Evolutionary conservation across 2,797 vertebrate species (phyloP).

Genomic region (Melanotaenia pygmaea): DNA sequence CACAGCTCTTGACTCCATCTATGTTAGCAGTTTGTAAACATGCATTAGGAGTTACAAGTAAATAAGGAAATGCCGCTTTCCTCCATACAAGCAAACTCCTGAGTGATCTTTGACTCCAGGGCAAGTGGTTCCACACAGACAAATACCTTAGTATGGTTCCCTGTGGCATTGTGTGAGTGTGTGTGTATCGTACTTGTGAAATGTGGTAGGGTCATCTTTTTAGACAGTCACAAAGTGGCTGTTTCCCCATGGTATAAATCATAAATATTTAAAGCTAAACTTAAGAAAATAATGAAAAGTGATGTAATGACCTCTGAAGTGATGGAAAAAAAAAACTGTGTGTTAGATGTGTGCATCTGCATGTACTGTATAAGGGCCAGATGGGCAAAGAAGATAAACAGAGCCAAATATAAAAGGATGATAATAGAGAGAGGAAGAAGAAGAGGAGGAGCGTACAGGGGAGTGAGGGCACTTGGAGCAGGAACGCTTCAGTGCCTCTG

Average conservation of each 20-base stretch:
- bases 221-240: neutral
- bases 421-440: slow-evolving; percentile 32
- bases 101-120: slow-evolving; percentile 57
- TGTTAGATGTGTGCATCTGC: slow-evolving; percentile 22
- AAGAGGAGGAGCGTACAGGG: slow-evolving; percentile 36
- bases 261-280: slow-evolving; percentile 5
- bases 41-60: slow-evolving; percentile 43
- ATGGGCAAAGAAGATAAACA: slow-evolving; percentile 54
- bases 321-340: slow-evolving; percentile 1
- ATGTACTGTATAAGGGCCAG: slow-evolving; percentile 35
- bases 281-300: neutral
- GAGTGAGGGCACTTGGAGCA: slow-evolving; percentile 70
- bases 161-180: slow-evolving; percentile 27
- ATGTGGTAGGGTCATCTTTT: slow-evolving; percentile 13
- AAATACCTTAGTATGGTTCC: slow-evolving; percentile 44
- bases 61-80: slow-evolving; percentile 49
- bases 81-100: slow-evolving; percentile 53
- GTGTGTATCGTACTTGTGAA: slow-evolving; percentile 11
- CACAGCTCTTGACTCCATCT: slow-evolving; percentile 33
- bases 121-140: slow-evolving; percentile 56
- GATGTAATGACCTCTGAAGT: slow-evolving; percentile 19
- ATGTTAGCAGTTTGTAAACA: slow-evolving; percentile 39
- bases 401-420: slow-evolving; percentile 49
- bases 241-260: slow-evolving; percentile 5
- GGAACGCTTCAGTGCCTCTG: slow-evolving; percentile 76